These are phyloP conservation scores for Calliphora vicina DNA, from an alignment of 1,140 invertebrate species.

Conservation along the genomic window DNA sequence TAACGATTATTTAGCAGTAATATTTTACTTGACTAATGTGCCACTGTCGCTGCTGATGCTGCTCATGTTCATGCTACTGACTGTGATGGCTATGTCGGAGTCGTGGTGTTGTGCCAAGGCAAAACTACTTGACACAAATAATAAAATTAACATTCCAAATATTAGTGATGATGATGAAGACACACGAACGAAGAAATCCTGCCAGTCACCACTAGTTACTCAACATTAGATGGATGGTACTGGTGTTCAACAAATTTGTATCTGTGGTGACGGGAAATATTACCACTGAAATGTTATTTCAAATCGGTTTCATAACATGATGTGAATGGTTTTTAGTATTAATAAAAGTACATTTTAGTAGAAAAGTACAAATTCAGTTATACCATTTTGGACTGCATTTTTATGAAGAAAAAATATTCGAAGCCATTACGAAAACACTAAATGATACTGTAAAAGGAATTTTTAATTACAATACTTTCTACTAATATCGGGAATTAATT, in stretches of 20 bases:
- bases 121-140: constrained; percentile 29
- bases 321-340: not conserved
- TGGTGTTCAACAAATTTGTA: not conserved
- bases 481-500: too few relatives aligned
- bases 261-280: not conserved
- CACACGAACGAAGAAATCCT: constrained; percentile 6
- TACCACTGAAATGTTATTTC: not conserved
- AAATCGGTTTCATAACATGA: constrained; percentile 2
- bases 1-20: not conserved
- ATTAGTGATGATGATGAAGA: constrained; percentile 7
- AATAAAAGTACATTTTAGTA: not conserved
- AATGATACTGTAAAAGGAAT: too few relatives aligned
- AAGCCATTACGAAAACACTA: too few relatives aligned
- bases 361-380: not conserved
- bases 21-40: not conserved
- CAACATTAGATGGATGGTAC: not conserved
- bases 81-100: not conserved
- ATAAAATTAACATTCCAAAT: constrained; percentile 28
- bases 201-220: constrained; percentile 20
- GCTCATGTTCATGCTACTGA: not conserved
- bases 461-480: too few relatives aligned
- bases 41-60: not conserved
- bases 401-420: too few relatives aligned
- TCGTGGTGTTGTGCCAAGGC: constrained; percentile 17
- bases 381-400: not conserved